A percentile compares a stretch with the other conserved stretches of the same genome.
These are phyloP conservation scores for Blennius ocellaris DNA, from an alignment of 2,113 vertebrate genomes.

Conservation along the genomic window DNA sequence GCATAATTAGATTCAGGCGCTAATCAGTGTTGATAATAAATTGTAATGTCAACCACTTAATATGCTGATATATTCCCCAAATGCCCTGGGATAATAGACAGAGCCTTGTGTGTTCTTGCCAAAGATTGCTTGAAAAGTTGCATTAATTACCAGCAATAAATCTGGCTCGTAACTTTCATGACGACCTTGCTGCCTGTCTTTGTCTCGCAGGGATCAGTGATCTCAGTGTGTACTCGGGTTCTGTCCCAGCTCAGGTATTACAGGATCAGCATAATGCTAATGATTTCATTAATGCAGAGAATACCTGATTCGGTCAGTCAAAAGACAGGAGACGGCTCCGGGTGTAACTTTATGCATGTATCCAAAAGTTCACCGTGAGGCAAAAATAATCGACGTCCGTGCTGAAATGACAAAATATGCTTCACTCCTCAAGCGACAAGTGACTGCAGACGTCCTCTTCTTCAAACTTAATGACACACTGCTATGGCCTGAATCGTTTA, in stretches of 20 bases:
- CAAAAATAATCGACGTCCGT: too few relatives aligned
- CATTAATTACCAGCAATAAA: conserved; percentile 57
- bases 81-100: conserved; percentile 26
- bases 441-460: too few relatives aligned
- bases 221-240: conserved; percentile 5
- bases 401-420: too few relatives aligned
- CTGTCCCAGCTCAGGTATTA: conserved; percentile 29
- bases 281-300: conserved; percentile 3
- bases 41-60: conserved; percentile 50
- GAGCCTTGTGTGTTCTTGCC: conserved; percentile 34
- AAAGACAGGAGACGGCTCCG: neutral
- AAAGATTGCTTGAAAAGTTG: conserved; percentile 50
- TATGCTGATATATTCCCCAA: conserved; percentile 50
- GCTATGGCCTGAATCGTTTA: too few relatives aligned
- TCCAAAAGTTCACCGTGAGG: too few relatives aligned
- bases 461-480: too few relatives aligned
- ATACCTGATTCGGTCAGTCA: neutral
- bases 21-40: conserved; percentile 61
- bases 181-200: conserved; percentile 42
- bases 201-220: conserved; percentile 31
- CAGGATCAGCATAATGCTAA: conserved; percentile 26
- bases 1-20: conserved; percentile 16
- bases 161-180: conserved; percentile 45
- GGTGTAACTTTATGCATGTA: neutral
- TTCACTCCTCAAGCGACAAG: too few relatives aligned